These are phyloP conservation scores for Corvus cornix DNA, from an alignment of 2,113 vertebrate species.

Conservation along the genomic window DNA sequence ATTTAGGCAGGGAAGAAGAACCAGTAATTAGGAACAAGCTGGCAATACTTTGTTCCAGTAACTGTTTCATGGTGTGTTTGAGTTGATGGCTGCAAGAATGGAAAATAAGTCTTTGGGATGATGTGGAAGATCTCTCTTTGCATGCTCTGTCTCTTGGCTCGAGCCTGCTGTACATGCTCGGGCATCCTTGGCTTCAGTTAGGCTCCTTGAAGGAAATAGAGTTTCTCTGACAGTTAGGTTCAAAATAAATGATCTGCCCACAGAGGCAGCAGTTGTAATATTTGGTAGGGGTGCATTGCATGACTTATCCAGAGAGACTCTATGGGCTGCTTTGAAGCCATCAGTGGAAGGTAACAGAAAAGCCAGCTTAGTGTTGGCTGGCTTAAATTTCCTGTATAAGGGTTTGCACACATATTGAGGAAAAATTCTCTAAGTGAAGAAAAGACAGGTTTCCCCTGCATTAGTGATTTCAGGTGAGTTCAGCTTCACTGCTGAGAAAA, in stretches of 20 bases:
- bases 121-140: not conserved
- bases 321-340: not conserved
- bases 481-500: not conserved
- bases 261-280: not conserved
- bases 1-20: not conserved
- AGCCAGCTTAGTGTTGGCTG: not conserved
- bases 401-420: not conserved
- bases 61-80: not conserved
- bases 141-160: not conserved
- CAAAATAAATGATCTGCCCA: not conserved
- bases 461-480: not conserved
- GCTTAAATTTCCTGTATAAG: not conserved
- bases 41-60: not conserved
- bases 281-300: not conserved
- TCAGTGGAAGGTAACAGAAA: not conserved
- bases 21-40: not conserved
- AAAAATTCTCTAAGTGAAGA: not conserved
- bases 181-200: not conserved
- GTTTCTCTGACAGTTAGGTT: not conserved
- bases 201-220: not conserved
- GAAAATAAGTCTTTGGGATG: not conserved
- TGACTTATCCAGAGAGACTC: not conserved
- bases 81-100: not conserved
- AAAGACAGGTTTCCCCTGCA: not conserved
- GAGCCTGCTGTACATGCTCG: rapidly evolving